A percentile compares a stretch with the other conserved stretches of the same genome.
phyloP scores from a whole-genome alignment of 2,113 vertebrate genomes.

The Ailurus styani region DNA sequence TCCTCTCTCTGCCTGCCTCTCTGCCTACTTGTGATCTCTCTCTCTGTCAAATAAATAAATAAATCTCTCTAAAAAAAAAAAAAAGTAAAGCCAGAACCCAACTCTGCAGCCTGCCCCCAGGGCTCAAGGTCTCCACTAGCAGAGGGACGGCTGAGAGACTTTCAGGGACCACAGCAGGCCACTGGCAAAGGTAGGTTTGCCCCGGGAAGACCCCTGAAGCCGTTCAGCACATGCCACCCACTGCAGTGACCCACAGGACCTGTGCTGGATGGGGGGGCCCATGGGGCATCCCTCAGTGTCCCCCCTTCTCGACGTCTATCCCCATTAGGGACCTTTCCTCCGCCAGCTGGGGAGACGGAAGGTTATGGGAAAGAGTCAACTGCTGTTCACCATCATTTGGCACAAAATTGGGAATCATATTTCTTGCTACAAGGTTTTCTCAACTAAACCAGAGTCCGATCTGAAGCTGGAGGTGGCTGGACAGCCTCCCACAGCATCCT shows the following conservation, averaged over 20 bases:
- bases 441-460: background rate
- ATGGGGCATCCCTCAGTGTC: background rate
- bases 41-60: too few species aligned
- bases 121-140: background rate
- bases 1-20: too few species aligned
- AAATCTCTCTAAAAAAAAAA: too few species aligned
- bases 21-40: too few species aligned
- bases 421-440: background rate
- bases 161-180: background rate
- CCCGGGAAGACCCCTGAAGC: background rate
- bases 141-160: background rate
- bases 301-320: background rate
- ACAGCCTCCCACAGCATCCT: background rate
- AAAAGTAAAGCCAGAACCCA: background rate
- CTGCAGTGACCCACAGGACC: fast-evolving
- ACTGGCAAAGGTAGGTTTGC: background rate
- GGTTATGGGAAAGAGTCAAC: background rate
- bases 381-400: background rate
- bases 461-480: background rate
- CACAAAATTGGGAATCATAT: background rate
- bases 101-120: too few species aligned
- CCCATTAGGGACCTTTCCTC: background rate
- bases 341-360: background rate
- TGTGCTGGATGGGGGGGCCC: background rate
- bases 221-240: fast-evolving